phyloP scores from a whole-genome alignment of 2,888 invertebrate genomes.

The Hermaeophaga mercurialis region DNA sequence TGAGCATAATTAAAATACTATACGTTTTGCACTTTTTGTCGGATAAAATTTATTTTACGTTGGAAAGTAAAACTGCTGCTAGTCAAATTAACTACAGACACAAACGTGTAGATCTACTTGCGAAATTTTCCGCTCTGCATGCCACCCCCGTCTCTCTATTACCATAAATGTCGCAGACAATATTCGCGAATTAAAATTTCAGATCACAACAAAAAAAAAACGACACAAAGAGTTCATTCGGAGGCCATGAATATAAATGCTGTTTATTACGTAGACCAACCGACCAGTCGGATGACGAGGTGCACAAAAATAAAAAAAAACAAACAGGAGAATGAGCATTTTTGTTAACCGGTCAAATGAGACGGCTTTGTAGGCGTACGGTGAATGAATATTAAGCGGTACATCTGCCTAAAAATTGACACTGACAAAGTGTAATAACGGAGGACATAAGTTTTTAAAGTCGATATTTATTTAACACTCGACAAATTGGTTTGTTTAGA shows the following conservation, averaged over 20 bases:
- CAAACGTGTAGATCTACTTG: conserved; percentile 1
- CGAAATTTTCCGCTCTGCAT: conserved; percentile 29
- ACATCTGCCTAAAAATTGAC: background rate
- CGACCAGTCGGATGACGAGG: conserved; percentile 14
- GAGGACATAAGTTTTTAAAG: background rate
- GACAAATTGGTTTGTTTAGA: too few relatives aligned
- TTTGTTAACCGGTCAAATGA: conserved; percentile 10
- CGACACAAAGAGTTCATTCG: conserved; percentile 33
- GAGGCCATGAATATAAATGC: conserved; percentile 37
- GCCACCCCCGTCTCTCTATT: conserved; percentile 26
- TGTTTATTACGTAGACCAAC: conserved; percentile 28
- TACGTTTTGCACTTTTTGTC: too few relatives aligned
- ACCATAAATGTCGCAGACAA: conserved; percentile 33
- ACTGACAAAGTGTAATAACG: conserved; percentile 1
- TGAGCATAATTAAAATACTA: too few relatives aligned
- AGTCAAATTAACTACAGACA: conserved; percentile 10
- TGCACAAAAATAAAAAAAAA: conserved; percentile 7
- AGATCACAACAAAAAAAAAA: conserved; percentile 30
- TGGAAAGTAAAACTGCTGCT: too few relatives aligned
- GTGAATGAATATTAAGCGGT: conserved; percentile 19
- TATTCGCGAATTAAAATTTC: conserved; percentile 34
- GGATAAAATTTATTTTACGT: background rate
- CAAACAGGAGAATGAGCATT: conserved; percentile 5
- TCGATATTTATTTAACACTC: conserved; percentile 6
- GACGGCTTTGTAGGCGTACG: background rate